phyloP scores from a whole-genome alignment of 2,113 vertebrate species.

The Micronycteris hirsuta region DNA sequence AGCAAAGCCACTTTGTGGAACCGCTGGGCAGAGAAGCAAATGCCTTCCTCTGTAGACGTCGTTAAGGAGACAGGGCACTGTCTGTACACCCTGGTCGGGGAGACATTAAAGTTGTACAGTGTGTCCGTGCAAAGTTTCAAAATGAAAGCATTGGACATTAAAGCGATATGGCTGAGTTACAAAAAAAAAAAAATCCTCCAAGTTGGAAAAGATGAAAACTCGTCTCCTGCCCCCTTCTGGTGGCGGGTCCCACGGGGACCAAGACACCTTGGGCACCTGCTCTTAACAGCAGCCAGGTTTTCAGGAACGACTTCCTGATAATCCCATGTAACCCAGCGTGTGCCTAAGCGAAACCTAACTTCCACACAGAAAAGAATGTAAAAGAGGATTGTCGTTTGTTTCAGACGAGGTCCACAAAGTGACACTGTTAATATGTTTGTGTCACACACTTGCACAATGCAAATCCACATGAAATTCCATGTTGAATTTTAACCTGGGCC shows the following conservation, averaged over 20 bases:
- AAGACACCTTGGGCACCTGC: too few relatives aligned
- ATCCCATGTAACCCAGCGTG: not conserved
- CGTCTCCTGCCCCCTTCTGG: not conserved
- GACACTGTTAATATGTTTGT: not conserved
- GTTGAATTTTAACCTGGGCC: not conserved
- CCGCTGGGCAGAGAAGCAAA: accelerated
- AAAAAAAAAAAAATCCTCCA: not conserved
- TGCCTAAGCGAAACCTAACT: not conserved
- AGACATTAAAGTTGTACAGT: not conserved
- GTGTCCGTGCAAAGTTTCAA: not conserved
- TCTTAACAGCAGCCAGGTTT: not conserved
- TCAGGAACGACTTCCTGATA: not conserved
- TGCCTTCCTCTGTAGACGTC: too few relatives aligned
- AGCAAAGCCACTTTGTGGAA: not conserved
- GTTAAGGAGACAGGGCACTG: accelerated
- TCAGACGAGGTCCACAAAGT: not conserved
- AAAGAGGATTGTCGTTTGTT: not conserved
- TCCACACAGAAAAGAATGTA: not conserved
- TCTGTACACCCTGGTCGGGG: too few relatives aligned
- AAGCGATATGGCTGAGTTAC: not conserved
- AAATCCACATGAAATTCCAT: not conserved
- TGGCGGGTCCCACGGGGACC: accelerated
- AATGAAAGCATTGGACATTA: not conserved
- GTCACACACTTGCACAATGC: not conserved
- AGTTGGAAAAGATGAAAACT: not conserved